These are phyloP conservation scores for Lepus americanus DNA, from an alignment of 2,113 vertebrate species.

Conservation along the genomic window DNA sequence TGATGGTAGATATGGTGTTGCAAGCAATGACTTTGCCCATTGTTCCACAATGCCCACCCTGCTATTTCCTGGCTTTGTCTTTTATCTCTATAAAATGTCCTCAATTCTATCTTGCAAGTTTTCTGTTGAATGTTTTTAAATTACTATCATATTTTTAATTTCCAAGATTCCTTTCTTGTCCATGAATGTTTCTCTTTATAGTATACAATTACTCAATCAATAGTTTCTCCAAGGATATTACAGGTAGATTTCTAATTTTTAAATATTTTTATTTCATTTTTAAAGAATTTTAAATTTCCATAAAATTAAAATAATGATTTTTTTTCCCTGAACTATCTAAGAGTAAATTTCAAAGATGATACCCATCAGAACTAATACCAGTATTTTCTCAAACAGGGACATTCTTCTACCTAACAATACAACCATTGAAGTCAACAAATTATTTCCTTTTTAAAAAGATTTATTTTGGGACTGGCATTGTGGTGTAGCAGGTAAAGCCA, in stretches of 20 bases:
- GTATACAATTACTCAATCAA: neutral
- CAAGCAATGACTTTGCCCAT: too few species aligned
- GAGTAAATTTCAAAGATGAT: neutral
- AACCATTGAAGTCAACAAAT: too few species aligned
- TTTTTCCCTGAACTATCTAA: too few species aligned
- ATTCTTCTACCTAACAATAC: too few species aligned
- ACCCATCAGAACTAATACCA: neutral
- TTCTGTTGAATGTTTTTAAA: neutral
- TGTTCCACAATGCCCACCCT: neutral
- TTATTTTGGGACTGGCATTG: too few species aligned
- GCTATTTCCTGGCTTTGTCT: neutral
- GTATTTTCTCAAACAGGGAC: neutral
- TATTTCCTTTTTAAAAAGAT: too few species aligned
- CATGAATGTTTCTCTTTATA: neutral
- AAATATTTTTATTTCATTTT: neutral
- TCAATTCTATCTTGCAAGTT: conserved; percentile 2
- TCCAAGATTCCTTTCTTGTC: neutral
- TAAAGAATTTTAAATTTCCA: neutral
- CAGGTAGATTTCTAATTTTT: neutral
- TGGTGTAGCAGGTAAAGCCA: too few species aligned
- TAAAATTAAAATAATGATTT: neutral
- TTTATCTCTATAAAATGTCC: neutral
- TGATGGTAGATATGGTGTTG: too few species aligned
- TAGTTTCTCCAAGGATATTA: neutral
- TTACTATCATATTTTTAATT: neutral